Conservation (phyloP, 1,140 invertebrate genomes). For the Stegodyphus dumicola region DNA sequence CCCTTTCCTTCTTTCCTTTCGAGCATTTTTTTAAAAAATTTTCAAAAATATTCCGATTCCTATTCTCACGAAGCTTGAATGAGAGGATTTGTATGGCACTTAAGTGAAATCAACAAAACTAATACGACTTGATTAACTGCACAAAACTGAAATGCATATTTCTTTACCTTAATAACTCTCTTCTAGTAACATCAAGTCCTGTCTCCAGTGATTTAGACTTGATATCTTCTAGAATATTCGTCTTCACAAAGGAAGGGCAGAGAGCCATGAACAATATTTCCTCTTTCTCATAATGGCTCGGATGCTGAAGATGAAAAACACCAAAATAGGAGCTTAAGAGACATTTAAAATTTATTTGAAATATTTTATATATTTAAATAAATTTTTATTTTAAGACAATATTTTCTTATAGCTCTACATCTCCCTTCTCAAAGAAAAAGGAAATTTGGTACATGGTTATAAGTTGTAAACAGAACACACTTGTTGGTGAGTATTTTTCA, state of each 20-base stretch:
- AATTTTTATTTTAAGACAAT: not conserved
- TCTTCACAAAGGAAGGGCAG: slow-evolving; percentile 77
- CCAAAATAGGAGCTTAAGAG: not conserved
- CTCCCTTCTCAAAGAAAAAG: not conserved
- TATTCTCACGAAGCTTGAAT: not conserved
- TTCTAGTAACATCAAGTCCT: not conserved
- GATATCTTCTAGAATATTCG: slow-evolving; percentile 70
- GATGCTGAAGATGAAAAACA: slow-evolving; percentile 7
- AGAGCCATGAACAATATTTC: slow-evolving; percentile 74
- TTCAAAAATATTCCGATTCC: not conserved
- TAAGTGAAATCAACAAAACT: not conserved
- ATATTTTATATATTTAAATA: too few species aligned
- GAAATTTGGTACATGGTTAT: not conserved
- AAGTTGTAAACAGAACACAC: not conserved
- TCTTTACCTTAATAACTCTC: not conserved
- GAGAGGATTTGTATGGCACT: not conserved
- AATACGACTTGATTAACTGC: not conserved
- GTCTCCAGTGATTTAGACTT: slow-evolving; percentile 63
- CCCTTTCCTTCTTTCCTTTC: too few species aligned
- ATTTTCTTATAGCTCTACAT: not conserved
- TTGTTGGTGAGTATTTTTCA: not conserved
- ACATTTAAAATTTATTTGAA: not conserved
- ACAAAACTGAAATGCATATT: not conserved
- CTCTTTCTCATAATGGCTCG: slow-evolving; percentile 17
- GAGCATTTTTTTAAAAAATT: not conserved